phyloP scores from a whole-genome alignment of 2,888 invertebrate genomes.

The Hyposoter dolosus region DNA sequence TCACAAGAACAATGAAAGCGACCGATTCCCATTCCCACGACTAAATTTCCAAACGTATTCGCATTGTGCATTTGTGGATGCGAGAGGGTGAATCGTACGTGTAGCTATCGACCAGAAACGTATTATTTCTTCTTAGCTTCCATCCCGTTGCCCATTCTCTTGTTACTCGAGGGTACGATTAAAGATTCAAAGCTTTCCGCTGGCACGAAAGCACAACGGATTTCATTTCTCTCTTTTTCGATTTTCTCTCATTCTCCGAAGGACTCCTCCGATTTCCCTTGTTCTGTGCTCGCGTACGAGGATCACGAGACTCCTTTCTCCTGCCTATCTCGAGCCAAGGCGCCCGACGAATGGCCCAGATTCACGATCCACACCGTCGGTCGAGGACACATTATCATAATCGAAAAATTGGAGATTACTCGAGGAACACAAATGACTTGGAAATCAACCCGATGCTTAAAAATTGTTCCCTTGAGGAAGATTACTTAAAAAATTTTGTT shows the following conservation, averaged over 20 bases:
- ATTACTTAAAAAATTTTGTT: too few species aligned
- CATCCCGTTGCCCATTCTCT: constrained; percentile 14
- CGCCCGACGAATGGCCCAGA: constrained; percentile 49
- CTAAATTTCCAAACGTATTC: not conserved
- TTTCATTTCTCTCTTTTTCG: not conserved
- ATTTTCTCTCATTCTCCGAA: constrained; percentile 18
- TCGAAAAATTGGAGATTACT: constrained; percentile 24
- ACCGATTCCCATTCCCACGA: not conserved
- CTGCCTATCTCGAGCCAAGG: constrained; percentile 2
- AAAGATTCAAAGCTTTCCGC: constrained; percentile 62
- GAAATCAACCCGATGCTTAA: not conserved
- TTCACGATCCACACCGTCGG: constrained; percentile 38
- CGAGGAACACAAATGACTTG: constrained; percentile 28
- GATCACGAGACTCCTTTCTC: constrained; percentile 48
- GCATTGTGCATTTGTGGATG: not conserved
- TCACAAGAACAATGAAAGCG: constrained; percentile 51
- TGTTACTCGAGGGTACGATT: constrained; percentile 55
- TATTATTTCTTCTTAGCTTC: constrained; percentile 2
- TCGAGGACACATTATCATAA: constrained; percentile 43
- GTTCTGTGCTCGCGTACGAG: constrained; percentile 38
- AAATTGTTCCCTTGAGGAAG: not conserved
- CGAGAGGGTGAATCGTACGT: not conserved
- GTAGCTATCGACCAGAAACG: not conserved
- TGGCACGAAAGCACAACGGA: constrained; percentile 40
- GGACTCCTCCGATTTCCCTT: not conserved